These are phyloP conservation scores for Vireo griseus DNA, from an alignment of 2,797 vertebrate species.

Conservation along the genomic window DNA sequence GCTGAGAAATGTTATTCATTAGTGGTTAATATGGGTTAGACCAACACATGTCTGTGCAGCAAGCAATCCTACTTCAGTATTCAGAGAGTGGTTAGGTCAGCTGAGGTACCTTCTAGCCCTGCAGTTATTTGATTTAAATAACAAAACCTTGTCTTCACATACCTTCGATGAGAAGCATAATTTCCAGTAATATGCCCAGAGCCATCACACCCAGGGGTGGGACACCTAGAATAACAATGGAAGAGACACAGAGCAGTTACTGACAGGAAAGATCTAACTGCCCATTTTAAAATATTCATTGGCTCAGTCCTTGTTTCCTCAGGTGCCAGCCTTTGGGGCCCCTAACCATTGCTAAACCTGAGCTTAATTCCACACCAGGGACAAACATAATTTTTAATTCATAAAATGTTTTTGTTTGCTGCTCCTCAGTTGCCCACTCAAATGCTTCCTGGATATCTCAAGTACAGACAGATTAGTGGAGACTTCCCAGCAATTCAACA, in stretches of 20 bases:
- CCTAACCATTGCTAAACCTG: not conserved
- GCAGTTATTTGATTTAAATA: not conserved
- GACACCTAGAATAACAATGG: slow-evolving; percentile 85
- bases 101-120: not conserved
- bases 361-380: not conserved
- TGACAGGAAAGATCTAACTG: not conserved
- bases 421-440: not conserved
- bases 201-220: slow-evolving; percentile 97
- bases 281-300: not conserved
- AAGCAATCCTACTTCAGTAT: not conserved
- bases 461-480: not conserved
- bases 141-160: slow-evolving; percentile 37
- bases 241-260: slow-evolving; percentile 56
- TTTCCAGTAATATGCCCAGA: slow-evolving; percentile 99
- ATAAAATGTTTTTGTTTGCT: not conserved
- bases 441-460: not conserved
- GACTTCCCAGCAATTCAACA: not conserved
- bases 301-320: not conserved
- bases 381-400: not conserved
- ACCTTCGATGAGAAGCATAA: slow-evolving; percentile 99
- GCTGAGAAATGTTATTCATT: not conserved
- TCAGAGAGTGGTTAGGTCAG: not conserved
- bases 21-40: not conserved
- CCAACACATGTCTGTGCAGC: rapidly evolving
- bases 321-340: not conserved